A percentile compares a stretch with the other conserved stretches of the same genome.
Conservation (phyloP, 1,140 invertebrate species). For the Drosophila kurseongensis region DNA sequence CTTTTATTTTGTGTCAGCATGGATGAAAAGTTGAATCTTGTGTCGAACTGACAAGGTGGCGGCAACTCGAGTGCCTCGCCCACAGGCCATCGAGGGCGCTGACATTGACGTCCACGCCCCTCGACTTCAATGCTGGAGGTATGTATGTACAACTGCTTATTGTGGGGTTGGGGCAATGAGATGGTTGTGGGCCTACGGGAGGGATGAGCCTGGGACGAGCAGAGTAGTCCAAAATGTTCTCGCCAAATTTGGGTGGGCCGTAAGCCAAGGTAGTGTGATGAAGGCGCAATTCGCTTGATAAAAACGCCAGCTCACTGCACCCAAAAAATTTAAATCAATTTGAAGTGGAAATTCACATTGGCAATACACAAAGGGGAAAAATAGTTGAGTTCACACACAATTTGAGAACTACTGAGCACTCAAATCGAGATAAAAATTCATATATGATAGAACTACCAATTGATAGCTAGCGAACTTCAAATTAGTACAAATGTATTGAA, state of each 20-base stretch:
- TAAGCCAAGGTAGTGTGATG: background rate
- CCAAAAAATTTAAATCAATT: background rate
- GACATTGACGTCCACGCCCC: conserved; percentile 45
- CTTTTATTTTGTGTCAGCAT: conserved; percentile 18
- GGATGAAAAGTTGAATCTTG: conserved; percentile 33
- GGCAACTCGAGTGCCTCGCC: conserved; percentile 3
- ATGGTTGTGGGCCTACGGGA: conserved; percentile 5
- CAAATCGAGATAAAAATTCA: too few relatives aligned
- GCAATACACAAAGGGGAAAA: background rate
- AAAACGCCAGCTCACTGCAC: conserved; percentile 20
- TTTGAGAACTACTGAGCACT: too few relatives aligned
- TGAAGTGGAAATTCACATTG: background rate
- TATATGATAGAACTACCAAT: too few relatives aligned
- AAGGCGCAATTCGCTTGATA: conserved; percentile 24
- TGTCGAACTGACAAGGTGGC: conserved; percentile 3
- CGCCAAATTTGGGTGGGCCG: conserved; percentile 21
- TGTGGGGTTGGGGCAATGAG: conserved; percentile 1
- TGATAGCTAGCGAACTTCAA: too few relatives aligned
- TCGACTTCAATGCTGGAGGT: conserved; percentile 18
- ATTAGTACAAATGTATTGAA: too few relatives aligned
- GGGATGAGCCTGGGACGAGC: background rate
- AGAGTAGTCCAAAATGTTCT: conserved; percentile 33
- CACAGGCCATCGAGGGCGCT: conserved; percentile 59
- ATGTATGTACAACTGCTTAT: conserved; percentile 6
- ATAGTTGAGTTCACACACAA: background rate